Base-by-base conservation (phyloP, 2,113 vertebrate species). In the Rutilus rutilus region DNA sequence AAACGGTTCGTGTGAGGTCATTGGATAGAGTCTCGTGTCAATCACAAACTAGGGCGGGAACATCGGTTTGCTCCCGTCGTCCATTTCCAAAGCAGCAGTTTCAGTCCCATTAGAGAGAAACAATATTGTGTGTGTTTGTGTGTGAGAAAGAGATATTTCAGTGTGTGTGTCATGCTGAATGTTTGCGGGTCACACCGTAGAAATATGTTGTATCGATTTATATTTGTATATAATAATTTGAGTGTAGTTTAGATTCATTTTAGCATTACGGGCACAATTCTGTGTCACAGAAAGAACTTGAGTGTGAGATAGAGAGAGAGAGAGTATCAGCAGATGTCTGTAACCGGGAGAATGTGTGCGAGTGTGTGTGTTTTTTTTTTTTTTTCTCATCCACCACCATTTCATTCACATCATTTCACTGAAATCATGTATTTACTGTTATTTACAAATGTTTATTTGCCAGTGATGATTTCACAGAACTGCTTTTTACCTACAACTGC, bases 131-230 rank as follows among this genome's bases (percentile, higher is more conserved):
- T 71, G 33, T 71, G 67, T n/a, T n/a, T n/a, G n/a, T 42, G 67
- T 39, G 30, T 39, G 42, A 42, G 42, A 9, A 2, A 42, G 8
- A 42, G 42, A 42, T 42, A 42, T 42, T 71, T 81, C 73, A 60
- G 45, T 52, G 65, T 11, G 65, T 11, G 23, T 80, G 59, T 60
- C 36, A 27, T 39, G 86, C 42, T 84, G 90, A 91, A 90, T 92
- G 92, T 88, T 87, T 33, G 42, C 47, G 36, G 93, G 89, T 91
- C 64, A 92, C 93, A 93, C 93, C 92, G 93, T 92, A 90, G 91
- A 89, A 79, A 90, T 91, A 85, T 88, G 92, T 93, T 93, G 91
- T 93, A 88, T 86, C 90, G 86, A 82, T 57, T 69, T 88, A 65
- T 57, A 54, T 67, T 81, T 81, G 78, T 47, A 81, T 81, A 65